These are phyloP conservation scores for Orchestes rusci DNA, from an alignment of 2,888 invertebrate species.

Conservation along the genomic window DNA sequence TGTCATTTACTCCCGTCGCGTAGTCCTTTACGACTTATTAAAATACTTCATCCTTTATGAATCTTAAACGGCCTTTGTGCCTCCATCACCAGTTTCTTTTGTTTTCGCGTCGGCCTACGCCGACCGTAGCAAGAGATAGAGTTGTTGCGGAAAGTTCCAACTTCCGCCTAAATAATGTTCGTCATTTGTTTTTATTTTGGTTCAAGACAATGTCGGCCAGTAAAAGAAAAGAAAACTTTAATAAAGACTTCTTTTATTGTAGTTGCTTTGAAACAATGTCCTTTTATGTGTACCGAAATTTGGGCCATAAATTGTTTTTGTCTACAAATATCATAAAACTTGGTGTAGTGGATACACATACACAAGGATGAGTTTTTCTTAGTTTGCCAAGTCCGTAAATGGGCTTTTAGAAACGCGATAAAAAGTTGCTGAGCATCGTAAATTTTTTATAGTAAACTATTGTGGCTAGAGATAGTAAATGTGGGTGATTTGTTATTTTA, in stretches of 20 bases:
- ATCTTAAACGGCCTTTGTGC: constrained; percentile 8
- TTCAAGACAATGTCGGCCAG: constrained; percentile 16
- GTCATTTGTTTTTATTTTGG: constrained; percentile 22
- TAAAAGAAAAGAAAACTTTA: constrained; percentile 16
- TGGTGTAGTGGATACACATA: no score
- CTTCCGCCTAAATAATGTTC: constrained; percentile 21
- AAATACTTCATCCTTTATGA: constrained; percentile 7
- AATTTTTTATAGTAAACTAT: no score
- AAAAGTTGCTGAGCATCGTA: no score
- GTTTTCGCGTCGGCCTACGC: constrained; percentile 2
- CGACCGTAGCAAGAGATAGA: constrained; percentile 17
- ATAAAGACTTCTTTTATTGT: constrained; percentile 18
- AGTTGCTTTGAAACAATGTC: constrained; percentile 12
- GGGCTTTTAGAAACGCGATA: no score
- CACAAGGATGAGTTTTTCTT: no score
- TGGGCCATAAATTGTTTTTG: constrained; percentile 9
- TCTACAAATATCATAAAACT: constrained; percentile 2
- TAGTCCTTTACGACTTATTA: constrained; percentile 13
- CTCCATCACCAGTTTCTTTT: constrained; percentile 13
- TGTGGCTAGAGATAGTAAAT: no score
- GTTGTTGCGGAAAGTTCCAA: constrained; percentile 21
- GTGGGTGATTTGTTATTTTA: no score
- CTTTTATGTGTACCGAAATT: constrained; percentile 13
- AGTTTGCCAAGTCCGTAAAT: no score
- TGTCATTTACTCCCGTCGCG: no score